Percentiles rank a stretch among this genome's conserved stretches.
Conservation (phyloP, 2,888 invertebrate genomes). For the Synergus umbraculus region DNA sequence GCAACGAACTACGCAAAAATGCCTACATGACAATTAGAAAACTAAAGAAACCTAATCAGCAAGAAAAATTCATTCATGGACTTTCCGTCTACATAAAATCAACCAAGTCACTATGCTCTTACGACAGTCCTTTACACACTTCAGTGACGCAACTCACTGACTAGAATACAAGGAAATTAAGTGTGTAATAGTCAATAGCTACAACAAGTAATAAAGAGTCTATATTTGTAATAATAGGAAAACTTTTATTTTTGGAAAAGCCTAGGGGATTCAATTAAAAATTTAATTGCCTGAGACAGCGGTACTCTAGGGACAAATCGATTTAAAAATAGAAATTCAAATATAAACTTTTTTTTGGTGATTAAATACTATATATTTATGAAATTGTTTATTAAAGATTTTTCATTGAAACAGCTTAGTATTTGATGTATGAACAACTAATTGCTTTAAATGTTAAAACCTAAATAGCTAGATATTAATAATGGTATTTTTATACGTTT, state of each 20-base stretch:
- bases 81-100: not conserved
- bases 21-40: not conserved
- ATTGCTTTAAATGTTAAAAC: no score
- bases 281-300: no score
- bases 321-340: no score
- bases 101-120: not conserved
- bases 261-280: not conserved
- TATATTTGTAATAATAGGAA: not conserved
- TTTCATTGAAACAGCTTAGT: no score
- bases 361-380: no score
- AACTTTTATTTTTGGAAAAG: not conserved
- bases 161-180: not conserved
- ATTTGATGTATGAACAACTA: no score
- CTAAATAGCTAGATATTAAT: no score
- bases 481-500: no score
- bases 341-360: no score
- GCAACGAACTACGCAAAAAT: not conserved
- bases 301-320: no score
- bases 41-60: not conserved
- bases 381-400: no score
- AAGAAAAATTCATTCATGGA: not conserved
- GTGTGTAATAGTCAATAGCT: not conserved
- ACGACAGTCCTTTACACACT: constrained; percentile 1
- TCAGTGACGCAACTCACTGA: constrained; percentile 4
- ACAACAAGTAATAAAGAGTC: not conserved